A percentile compares a stretch with the other conserved stretches of the same genome.
Conservation (phyloP, 2,888 invertebrate species). For the Onthophagus sagittarius region DNA sequence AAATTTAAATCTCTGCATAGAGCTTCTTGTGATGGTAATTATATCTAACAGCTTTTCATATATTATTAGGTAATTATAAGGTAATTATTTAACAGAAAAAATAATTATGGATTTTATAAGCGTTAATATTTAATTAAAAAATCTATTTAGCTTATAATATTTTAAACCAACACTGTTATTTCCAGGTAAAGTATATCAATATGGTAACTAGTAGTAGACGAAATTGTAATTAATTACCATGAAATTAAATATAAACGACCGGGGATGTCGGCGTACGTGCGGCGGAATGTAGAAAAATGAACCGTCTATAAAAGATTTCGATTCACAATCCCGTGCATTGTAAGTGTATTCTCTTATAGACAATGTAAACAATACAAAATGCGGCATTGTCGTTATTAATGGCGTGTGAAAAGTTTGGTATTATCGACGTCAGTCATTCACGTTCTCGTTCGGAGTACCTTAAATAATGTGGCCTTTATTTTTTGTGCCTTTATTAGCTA, state of each 20-base stretch:
- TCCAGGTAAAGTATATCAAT: neutral
- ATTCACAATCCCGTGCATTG: neutral
- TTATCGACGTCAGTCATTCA: neutral
- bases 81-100: too few relatives aligned
- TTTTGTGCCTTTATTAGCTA: constrained; percentile 4
- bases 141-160: neutral
- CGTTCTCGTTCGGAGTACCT: neutral
- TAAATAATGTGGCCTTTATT: constrained; percentile 8
- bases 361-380: constrained; percentile 13
- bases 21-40: too few relatives aligned
- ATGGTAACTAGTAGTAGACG: neutral
- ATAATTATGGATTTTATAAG: neutral
- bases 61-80: too few relatives aligned
- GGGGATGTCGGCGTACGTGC: neutral
- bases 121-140: neutral
- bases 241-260: constrained; percentile 6
- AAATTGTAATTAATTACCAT: constrained; percentile 12
- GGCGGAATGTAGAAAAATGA: constrained; percentile 11
- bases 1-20: too few relatives aligned
- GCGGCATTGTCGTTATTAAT: constrained; percentile 5
- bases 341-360: neutral
- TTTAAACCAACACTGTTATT: neutral
- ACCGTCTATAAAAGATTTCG: constrained; percentile 8
- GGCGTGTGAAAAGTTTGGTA: constrained; percentile 8
- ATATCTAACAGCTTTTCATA: too few relatives aligned